Evolutionary conservation across 2,888 invertebrate genomes (phyloP).

Genomic region (Kryphioiulus occultus): DNA sequence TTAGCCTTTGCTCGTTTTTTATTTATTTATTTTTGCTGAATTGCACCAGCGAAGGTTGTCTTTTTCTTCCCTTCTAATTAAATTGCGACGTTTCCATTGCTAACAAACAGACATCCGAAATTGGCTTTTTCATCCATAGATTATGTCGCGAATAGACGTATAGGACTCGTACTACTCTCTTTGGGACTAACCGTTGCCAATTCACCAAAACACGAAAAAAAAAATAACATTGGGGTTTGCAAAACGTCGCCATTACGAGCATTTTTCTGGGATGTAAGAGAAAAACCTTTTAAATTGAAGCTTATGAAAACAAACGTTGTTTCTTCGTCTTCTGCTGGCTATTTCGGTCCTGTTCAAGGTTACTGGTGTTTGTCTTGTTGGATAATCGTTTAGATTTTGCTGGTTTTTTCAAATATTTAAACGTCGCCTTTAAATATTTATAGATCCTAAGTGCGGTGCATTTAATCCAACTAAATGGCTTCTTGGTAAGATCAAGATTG

Average conservation of each 20-base stretch:
- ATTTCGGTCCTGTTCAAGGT: not conserved
- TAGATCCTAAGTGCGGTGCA: not conserved
- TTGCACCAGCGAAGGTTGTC: not conserved
- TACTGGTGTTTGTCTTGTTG: not conserved
- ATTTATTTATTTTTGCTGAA: not conserved
- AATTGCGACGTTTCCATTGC: slow-evolving; percentile 17
- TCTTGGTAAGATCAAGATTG: not conserved
- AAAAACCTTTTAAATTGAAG: slow-evolving; percentile 4
- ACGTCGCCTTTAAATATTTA: not conserved
- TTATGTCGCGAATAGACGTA: not conserved
- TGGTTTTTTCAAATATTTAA: not conserved
- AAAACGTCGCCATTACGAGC: not conserved
- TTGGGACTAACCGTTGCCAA: not conserved
- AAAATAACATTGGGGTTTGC: too few relatives aligned
- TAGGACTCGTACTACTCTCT: not conserved
- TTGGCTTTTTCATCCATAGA: slow-evolving; percentile 15
- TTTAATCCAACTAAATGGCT: not conserved
- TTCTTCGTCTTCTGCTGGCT: not conserved
- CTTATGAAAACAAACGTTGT: slow-evolving; percentile 12
- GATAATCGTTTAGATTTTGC: not conserved
- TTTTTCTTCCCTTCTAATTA: not conserved
- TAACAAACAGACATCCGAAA: slow-evolving; percentile 5
- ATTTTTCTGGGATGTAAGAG: not conserved
- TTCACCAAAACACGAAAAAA: too few relatives aligned
- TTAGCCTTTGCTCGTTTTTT: not conserved